These are phyloP conservation scores for Danio tinwini DNA, from an alignment of 2,797 vertebrate species.

Conservation along the genomic window DNA sequence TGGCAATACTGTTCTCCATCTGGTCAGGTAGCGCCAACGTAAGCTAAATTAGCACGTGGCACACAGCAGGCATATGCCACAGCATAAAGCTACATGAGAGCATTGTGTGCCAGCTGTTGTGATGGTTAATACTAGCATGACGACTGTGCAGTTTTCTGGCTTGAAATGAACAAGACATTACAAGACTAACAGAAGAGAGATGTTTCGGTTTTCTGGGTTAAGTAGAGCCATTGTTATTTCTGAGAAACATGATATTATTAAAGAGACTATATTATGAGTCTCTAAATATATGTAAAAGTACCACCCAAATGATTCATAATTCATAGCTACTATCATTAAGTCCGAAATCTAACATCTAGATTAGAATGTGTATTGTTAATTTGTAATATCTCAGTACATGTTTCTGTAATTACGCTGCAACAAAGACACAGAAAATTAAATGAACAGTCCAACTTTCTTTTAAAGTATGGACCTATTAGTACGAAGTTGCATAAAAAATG, in stretches of 20 bases:
- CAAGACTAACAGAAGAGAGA: slow-evolving; percentile 71
- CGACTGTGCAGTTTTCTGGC: slow-evolving; percentile 91
- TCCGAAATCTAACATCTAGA: neutral
- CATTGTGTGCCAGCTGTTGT: slow-evolving; percentile 95
- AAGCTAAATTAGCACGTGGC: slow-evolving; percentile 95
- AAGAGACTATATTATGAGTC: neutral
- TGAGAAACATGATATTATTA: neutral
- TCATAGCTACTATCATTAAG: neutral
- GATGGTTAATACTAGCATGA: slow-evolving; percentile 95
- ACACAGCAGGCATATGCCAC: slow-evolving; percentile 96
- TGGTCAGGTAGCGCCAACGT: slow-evolving; percentile 89
- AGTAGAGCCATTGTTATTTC: slow-evolving; percentile 53
- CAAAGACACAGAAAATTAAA: neutral
- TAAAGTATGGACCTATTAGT: no score
- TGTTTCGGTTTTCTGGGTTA: slow-evolving; percentile 62
- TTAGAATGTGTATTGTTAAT: neutral
- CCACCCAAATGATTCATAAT: neutral
- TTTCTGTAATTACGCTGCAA: neutral
- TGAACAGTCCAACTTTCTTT: no score
- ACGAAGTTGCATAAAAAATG: no score
- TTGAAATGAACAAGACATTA: slow-evolving; percentile 82
- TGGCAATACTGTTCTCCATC: slow-evolving; percentile 97
- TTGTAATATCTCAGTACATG: neutral
- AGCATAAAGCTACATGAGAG: slow-evolving; percentile 96
- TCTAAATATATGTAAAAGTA: neutral